These are phyloP conservation scores for Vollenhovia emeryi DNA, from an alignment of 1,140 invertebrate species.

Conservation along the genomic window DNA sequence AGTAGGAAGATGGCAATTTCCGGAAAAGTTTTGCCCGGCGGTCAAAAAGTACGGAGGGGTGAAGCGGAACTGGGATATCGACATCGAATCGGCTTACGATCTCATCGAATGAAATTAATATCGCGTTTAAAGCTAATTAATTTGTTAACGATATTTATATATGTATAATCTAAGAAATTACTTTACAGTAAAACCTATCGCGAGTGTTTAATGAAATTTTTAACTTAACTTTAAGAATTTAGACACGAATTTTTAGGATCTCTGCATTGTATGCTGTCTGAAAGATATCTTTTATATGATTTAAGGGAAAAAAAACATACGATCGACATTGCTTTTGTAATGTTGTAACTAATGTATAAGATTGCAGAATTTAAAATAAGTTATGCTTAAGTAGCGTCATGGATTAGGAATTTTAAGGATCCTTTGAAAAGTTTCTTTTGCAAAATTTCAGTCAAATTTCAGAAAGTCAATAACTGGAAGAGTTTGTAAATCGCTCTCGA, in stretches of 20 bases:
- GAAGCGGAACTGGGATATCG: neutral
- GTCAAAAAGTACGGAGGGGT: conserved; percentile 1
- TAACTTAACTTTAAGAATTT: neutral
- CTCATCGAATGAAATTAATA: neutral
- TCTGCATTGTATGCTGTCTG: neutral
- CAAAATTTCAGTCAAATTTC: conserved; percentile 37
- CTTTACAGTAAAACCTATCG: too few relatives aligned
- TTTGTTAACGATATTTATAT: neutral
- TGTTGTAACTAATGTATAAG: neutral
- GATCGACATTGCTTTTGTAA: neutral
- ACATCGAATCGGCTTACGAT: neutral
- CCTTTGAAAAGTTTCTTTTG: neutral
- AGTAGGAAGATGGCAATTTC: conserved; percentile 34
- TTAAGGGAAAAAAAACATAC: neutral
- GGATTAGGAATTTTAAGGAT: neutral
- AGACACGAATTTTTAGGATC: neutral
- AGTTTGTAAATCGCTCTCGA: conserved; percentile 33
- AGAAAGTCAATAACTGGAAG: neutral
- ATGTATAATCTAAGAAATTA: neutral
- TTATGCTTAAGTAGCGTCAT: neutral
- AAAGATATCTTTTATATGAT: neutral
- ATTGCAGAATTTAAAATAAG: neutral
- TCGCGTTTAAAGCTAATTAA: neutral
- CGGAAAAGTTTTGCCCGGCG: neutral
- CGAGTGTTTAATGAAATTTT: neutral